A percentile compares a stretch with the other conserved stretches of the same genome.
These are phyloP conservation scores for Laothoe populi DNA, from an alignment of 2,888 invertebrate genomes.

Conservation along the genomic window DNA sequence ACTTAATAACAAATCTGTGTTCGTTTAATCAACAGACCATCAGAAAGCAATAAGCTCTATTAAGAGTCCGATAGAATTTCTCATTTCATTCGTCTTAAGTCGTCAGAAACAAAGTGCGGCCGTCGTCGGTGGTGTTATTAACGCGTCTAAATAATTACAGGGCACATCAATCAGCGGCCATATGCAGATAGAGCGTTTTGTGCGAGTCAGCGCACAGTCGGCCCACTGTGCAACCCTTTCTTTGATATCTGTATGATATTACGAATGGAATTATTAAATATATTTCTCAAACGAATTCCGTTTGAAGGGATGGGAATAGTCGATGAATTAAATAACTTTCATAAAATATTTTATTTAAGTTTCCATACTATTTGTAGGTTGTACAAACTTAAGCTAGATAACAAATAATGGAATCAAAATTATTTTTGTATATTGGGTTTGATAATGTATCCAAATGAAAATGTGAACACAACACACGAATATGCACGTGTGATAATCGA, in stretches of 20 bases:
- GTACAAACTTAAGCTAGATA: too few species aligned
- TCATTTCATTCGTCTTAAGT: constrained; percentile 84
- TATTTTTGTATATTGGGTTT: too few species aligned
- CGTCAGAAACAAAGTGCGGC: constrained; percentile 83
- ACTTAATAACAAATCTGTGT: constrained; percentile 66
- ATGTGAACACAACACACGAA: too few species aligned
- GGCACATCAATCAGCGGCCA: constrained; percentile 83
- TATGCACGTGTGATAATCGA: constrained; percentile 36
- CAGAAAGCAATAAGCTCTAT: constrained; percentile 79
- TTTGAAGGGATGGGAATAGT: constrained; percentile 52
- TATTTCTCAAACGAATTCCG: constrained; percentile 53
- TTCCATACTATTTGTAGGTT: neutral
- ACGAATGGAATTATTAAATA: constrained; percentile 73
- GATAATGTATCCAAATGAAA: too few species aligned
- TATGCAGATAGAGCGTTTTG: constrained; percentile 82
- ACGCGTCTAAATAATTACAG: constrained; percentile 85
- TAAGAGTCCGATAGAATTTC: constrained; percentile 81
- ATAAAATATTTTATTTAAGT: neutral
- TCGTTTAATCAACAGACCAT: constrained; percentile 82
- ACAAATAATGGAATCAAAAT: too few species aligned
- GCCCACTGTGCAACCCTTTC: constrained; percentile 82
- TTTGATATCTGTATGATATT: constrained; percentile 82
- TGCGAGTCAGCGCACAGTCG: constrained; percentile 81
- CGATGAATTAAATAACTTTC: constrained; percentile 39
- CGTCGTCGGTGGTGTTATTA: constrained; percentile 83